A percentile compares a stretch with the other conserved stretches of the same genome.
These are phyloP conservation scores for Coptodon rendalli DNA, from an alignment of 2,113 vertebrate genomes.

Conservation along the genomic window DNA sequence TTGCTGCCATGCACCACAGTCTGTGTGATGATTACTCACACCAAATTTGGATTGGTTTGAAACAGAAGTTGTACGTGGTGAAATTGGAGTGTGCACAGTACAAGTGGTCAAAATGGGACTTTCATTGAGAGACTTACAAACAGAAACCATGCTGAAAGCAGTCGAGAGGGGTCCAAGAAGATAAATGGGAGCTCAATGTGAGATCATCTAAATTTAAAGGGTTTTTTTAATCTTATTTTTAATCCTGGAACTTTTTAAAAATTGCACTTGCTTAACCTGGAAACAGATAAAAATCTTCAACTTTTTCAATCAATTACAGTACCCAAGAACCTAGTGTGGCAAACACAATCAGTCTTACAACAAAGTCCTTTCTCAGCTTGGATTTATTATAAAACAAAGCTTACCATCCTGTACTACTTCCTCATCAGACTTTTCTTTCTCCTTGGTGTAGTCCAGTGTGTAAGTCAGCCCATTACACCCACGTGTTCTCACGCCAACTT, in stretches of 20 bases:
- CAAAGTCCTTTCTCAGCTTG: neutral
- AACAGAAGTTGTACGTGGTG: neutral
- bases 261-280: neutral
- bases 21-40: neutral
- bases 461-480: slow-evolving; percentile 97
- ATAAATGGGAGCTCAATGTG: neutral
- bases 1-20: neutral
- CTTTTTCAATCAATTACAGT: neutral
- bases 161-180: neutral
- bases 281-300: accelerated
- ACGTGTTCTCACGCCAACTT: slow-evolving; percentile 92
- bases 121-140: neutral
- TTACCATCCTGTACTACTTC: slow-evolving; percentile 94
- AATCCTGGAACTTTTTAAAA: neutral
- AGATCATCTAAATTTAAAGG: neutral
- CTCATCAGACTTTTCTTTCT: slow-evolving; percentile 88
- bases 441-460: slow-evolving; percentile 89
- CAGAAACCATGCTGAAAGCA: neutral
- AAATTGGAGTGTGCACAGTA: neutral
- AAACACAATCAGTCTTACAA: neutral
- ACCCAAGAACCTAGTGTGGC: neutral
- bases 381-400: neutral
- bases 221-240: neutral
- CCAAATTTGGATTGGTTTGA: neutral
- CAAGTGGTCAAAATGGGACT: neutral